phyloP scores from a whole-genome alignment of 2,888 invertebrate species.

The Myathropa florea region DNA sequence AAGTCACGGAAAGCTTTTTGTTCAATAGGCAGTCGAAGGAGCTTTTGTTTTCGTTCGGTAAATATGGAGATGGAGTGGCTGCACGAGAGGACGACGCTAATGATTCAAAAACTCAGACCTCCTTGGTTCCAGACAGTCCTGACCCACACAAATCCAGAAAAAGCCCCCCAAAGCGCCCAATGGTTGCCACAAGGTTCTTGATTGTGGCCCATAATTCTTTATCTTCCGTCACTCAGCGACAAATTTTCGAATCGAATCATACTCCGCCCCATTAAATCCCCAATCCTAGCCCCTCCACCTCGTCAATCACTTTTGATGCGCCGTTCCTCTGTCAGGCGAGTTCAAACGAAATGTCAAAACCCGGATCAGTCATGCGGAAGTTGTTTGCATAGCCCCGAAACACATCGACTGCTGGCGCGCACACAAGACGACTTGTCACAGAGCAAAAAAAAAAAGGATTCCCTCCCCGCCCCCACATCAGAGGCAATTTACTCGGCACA shows the following conservation, averaged over 20 bases:
- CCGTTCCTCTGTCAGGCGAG: not conserved
- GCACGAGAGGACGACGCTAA: too few species aligned
- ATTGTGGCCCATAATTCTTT: not conserved
- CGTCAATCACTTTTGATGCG: not conserved
- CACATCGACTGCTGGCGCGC: not conserved
- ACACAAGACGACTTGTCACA: not conserved
- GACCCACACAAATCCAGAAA: too few species aligned
- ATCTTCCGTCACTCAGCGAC: not conserved
- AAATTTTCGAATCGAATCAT: not conserved
- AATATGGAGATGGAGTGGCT: too few species aligned
- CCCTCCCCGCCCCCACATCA: not conserved
- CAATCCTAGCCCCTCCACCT: not conserved
- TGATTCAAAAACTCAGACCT: too few species aligned
- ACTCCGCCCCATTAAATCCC: not conserved
- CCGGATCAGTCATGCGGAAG: conserved; percentile 27
- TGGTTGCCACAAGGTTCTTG: too few species aligned
- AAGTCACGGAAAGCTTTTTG: too few species aligned
- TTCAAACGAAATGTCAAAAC: conserved; percentile 19
- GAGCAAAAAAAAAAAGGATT: not conserved
- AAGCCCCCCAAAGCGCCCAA: too few species aligned
- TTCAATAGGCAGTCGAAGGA: too few species aligned
- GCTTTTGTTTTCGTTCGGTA: too few species aligned
- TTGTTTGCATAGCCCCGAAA: conserved; percentile 15
- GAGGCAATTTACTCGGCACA: not conserved
- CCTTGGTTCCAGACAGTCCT: too few species aligned